Evolutionary conservation across 2,113 vertebrate genomes (phyloP), one percentile per base, ranked within the genome.

Genomic region (Hemibagrus wyckioides): DNA sequence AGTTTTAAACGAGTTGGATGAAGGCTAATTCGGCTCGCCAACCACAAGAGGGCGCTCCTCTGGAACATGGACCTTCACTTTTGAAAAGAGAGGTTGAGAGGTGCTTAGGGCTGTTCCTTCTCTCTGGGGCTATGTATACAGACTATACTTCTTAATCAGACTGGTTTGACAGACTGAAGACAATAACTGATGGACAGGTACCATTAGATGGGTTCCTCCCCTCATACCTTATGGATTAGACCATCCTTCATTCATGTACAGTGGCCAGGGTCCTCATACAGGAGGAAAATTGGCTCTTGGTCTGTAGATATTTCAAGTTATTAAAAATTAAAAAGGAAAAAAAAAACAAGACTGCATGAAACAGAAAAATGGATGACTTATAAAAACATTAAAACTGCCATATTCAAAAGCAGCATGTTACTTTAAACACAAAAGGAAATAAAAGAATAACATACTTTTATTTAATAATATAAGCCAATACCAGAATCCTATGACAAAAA

Each of bases 241-340:
- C 39, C 80, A 88, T 85, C 59, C 56, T 79, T 87, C 23, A 81
- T 84, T 86, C 28, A 83, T 85, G 71, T 85, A 89, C 48, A 84
- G 36, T 69, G 82, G 89, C 33, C 84, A 87, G 89, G 89, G 81
- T 92, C 92, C 91, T 92, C 93, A 90, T 75, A 79, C 44, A 67
- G 83, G 50, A 87, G 41, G 90, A 94, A 92, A 95, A 96, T 91
- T 94, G 95, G 96, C 93, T 95, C 93, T 93, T 92, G 92, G 91
- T 91, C 90, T 96, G 96, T 96, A 97, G 97, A 97, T 97, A 96
- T 96, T 92, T 94, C 96, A 96, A 87, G 94, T 92, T 94, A 96
- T 86, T 82, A 23, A 28, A 6, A 6, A 3, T 2, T 5, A 28
- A 14, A 23, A 13, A 3, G 19, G 5, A 23, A 54, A 48, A 92